phyloP scores from a whole-genome alignment of 2,113 vertebrate species.

The Podocnemis expansa region DNA sequence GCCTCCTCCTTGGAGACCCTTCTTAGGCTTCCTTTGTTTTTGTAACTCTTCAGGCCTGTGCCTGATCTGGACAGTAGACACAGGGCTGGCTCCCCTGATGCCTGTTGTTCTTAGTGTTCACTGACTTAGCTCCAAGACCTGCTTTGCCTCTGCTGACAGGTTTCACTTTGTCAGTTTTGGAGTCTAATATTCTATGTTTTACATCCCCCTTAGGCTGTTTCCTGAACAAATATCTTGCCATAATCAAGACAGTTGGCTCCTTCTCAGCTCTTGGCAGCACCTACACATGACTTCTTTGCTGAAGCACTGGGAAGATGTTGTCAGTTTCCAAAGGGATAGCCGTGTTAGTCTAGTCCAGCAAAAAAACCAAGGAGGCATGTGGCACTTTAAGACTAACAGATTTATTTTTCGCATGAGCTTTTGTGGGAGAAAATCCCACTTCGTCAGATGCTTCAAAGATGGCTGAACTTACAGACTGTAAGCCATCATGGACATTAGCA shows the following conservation, averaged over 20 bases:
- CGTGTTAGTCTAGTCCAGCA: too few species aligned
- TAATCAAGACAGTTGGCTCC: background rate
- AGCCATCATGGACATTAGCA: too few species aligned
- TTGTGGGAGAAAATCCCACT: too few species aligned
- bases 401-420: too few species aligned
- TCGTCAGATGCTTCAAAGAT: too few species aligned
- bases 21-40: background rate
- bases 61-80: background rate
- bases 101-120: background rate
- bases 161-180: background rate
- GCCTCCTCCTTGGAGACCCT: background rate
- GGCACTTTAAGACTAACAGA: too few species aligned
- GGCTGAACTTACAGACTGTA: too few species aligned
- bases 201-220: background rate
- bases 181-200: background rate
- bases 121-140: background rate
- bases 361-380: too few species aligned
- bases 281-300: background rate
- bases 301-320: background rate
- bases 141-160: background rate
- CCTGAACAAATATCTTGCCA: background rate
- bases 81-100: background rate
- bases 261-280: background rate
- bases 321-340: too few species aligned
- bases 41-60: background rate